A percentile compares a stretch with the other conserved stretches of the same genome.
phyloP scores from a whole-genome alignment of 2,113 vertebrate genomes.

The Ammodytes dubius region DNA sequence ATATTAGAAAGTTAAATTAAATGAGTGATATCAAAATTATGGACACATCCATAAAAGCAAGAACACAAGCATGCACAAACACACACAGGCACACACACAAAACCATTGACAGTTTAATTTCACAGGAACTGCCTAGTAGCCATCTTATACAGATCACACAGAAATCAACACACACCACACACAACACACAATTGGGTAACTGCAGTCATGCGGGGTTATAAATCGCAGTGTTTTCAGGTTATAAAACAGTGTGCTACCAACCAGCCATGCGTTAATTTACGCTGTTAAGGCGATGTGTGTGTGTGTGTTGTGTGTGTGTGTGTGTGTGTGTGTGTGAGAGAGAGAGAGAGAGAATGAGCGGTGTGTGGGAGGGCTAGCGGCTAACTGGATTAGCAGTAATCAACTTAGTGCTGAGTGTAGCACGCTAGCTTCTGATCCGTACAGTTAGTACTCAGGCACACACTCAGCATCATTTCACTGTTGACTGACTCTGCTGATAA shows the following conservation, averaged over 20 bases:
- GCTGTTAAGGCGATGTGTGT: too few relatives aligned
- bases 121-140: neutral
- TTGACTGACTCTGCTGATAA: neutral
- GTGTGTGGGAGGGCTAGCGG: neutral
- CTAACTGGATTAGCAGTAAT: constrained; percentile 73
- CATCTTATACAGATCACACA: neutral
- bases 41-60: neutral
- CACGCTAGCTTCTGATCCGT: constrained; percentile 42
- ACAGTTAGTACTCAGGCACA: constrained; percentile 19
- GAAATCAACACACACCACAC: neutral
- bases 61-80: neutral
- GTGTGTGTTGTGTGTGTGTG: too few relatives aligned
- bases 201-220: constrained; percentile 33
- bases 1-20: constrained; percentile 6
- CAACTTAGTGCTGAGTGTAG: constrained; percentile 34
- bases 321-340: too few relatives aligned
- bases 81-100: neutral
- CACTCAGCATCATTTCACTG: neutral
- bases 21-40: neutral
- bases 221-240: constrained; percentile 43
- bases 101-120: constrained; percentile 11
- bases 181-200: constrained; percentile 6
- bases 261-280: constrained; percentile 6
- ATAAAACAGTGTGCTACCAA: neutral
- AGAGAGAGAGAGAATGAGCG: too few relatives aligned